Evolutionary conservation across 2,888 invertebrate genomes (phyloP).

Genomic region (Molanna angustata): DNA sequence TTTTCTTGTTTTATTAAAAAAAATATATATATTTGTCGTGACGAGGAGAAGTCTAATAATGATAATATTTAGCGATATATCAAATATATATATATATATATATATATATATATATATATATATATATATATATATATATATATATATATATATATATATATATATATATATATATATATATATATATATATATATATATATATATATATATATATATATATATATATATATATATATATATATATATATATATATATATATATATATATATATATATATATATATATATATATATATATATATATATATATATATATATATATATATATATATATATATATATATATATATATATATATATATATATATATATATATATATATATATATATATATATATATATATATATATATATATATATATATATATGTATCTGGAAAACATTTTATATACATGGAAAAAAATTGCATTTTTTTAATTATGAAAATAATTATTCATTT

Average conservation of each 20-base stretch:
- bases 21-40: too few species aligned
- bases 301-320: neutral
- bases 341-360: neutral
- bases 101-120: neutral
- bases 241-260: neutral
- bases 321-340: neutral
- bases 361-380: neutral
- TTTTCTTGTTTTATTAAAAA: too few species aligned
- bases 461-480: too few species aligned
- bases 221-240: neutral
- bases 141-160: neutral
- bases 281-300: neutral
- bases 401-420: neutral
- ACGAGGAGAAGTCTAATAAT: too few species aligned
- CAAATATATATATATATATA: neutral
- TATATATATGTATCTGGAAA: neutral
- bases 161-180: neutral
- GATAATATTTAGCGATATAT: too few species aligned
- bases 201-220: neutral
- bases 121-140: neutral
- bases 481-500: too few species aligned
- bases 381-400: neutral
- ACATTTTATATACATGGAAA: neutral
- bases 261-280: neutral
- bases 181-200: neutral